A percentile compares a stretch with the other conserved stretches of the same genome.
These are phyloP conservation scores for Geophilus truncorum DNA, from an alignment of 2,888 invertebrate species.

Conservation along the genomic window DNA sequence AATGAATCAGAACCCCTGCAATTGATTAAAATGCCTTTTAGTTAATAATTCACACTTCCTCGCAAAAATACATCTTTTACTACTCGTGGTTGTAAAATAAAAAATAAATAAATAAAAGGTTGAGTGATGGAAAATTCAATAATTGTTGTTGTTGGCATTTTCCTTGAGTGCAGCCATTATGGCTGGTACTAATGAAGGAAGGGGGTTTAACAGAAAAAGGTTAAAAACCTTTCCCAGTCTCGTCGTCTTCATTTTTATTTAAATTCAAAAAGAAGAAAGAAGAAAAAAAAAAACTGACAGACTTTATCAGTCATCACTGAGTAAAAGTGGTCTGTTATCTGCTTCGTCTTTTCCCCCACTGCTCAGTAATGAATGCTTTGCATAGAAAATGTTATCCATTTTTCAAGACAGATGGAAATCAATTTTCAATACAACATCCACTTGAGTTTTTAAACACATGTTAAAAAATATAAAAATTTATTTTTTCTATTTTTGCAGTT, in stretches of 20 bases:
- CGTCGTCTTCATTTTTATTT: neutral
- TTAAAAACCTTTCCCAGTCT: neutral
- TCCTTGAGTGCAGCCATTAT: too few relatives aligned
- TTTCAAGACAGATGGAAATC: constrained; percentile 14
- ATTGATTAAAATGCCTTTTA: neutral
- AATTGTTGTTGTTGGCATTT: too few relatives aligned
- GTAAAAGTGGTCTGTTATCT: constrained; percentile 18
- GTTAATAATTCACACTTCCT: neutral
- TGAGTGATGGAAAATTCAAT: neutral
- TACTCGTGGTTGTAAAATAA: too few relatives aligned
- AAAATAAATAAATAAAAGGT: too few relatives aligned
- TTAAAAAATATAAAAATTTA: neutral
- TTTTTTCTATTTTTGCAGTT: too few relatives aligned
- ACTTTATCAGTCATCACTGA: constrained; percentile 25
- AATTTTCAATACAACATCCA: constrained; percentile 10
- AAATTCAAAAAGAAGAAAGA: neutral
- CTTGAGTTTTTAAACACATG: neutral
- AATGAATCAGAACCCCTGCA: constrained; percentile 5
- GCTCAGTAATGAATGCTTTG: neutral
- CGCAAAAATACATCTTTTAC: neutral
- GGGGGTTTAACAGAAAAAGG: too few relatives aligned
- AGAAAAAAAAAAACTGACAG: neutral
- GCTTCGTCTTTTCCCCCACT: neutral
- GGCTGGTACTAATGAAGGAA: too few relatives aligned
- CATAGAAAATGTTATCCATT: neutral